Conservation (phyloP, 2,797 vertebrate species). For the Buphagus erythrorhynchus region DNA sequence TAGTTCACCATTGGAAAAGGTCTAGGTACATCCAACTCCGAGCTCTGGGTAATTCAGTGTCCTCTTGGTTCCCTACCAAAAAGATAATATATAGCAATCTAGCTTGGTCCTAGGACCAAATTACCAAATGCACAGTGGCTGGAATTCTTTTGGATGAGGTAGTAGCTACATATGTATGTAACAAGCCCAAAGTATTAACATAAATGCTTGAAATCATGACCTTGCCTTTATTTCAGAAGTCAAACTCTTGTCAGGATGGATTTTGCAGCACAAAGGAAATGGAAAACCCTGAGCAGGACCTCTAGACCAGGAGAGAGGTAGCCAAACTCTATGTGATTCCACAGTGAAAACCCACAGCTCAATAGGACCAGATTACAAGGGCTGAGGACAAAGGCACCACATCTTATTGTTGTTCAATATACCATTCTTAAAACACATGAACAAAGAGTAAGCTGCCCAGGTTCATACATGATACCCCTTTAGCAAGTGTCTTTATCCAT, state of each 20-base stretch:
- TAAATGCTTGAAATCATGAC: neutral
- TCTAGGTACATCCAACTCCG: neutral
- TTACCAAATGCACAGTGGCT: neutral
- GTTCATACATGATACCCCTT: rapidly evolving
- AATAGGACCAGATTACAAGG: neutral
- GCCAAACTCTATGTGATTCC: neutral
- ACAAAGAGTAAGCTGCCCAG: neutral
- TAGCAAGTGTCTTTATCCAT: neutral
- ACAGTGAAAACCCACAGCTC: neutral
- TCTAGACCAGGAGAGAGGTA: neutral
- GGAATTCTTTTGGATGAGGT: neutral
- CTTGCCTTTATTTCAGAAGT: neutral
- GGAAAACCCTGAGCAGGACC: neutral
- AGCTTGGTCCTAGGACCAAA: neutral
- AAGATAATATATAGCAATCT: neutral
- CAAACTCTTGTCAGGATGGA: neutral
- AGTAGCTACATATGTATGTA: rapidly evolving
- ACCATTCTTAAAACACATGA: neutral
- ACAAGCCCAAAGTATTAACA: neutral
- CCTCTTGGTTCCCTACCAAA: neutral
- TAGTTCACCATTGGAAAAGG: neutral
- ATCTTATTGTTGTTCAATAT: neutral
- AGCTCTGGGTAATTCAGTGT: neutral
- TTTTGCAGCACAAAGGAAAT: neutral
- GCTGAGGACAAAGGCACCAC: neutral